Base-by-base conservation (phyloP, 2,797 vertebrate genomes). In the Petrocephalus sullivani region DNA sequence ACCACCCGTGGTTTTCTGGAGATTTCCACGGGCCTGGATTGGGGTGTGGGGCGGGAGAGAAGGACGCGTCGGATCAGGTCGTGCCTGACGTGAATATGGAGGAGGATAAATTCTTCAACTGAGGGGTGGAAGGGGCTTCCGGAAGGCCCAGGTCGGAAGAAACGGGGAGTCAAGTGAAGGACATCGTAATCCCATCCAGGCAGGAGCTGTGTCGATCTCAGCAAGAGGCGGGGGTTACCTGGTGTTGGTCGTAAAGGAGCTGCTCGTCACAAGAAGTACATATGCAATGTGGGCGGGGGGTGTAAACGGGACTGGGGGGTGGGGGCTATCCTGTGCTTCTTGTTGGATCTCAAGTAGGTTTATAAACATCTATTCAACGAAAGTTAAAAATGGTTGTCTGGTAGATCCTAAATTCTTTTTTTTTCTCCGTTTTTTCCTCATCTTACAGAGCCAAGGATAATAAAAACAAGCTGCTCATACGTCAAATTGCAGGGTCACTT, bases 1-100 rank as follows among this genome's bases (percentile, higher is more conserved):
- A 95, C 95, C 96, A 97, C 91, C 96, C 96, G n/a, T 97, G 96
- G 96, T 96, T 97, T 95, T 94, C 95, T 91, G 94, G 95, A 0
- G 96, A 96, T 95, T 96, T 96, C 95, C 95, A 95, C 67, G 93
- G 95, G 92, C 95, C 93, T 0, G 95, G 93, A 95, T 95, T 95
- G 89, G 96, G 95, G 92, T 96, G 93, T 91, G 78, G 41, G 19
- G 10, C 19, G 16, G 96, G 81, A 14, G 78, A 89, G 16, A 96
- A 96, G 94, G 96, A 96, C 91, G 94, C 91, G 90, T 95, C 94
- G 87, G 96, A 97, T 93, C 96, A 97, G 95, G 92, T 96, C 92
- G 96, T 97, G 93, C 96, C 96, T 90, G 96, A 97, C 57, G 95
- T 96, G 93, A 96, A 96, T 92, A 96, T 96, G 95, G 95, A 96